Evolutionary conservation across 2,113 vertebrate species (phyloP).

Genomic region (Bubalus kerabau): DNA sequence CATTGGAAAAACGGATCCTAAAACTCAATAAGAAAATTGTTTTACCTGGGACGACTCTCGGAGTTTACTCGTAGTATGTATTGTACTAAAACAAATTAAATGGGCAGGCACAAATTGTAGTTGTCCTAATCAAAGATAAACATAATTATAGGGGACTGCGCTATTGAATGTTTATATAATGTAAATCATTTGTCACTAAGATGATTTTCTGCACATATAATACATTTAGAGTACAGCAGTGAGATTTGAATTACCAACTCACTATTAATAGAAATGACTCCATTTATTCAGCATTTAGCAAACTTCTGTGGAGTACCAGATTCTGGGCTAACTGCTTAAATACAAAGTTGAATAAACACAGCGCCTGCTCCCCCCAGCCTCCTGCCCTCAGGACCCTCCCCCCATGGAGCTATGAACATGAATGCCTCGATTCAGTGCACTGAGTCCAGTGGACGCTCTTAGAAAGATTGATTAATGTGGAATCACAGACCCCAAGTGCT

Average conservation of each 20-base stretch:
- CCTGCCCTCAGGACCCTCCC: neutral
- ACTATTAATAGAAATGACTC: conserved; percentile 9
- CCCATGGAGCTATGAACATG: neutral
- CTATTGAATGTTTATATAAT: conserved; percentile 35
- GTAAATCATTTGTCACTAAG: conserved; percentile 42
- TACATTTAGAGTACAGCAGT: neutral
- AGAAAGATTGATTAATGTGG: neutral
- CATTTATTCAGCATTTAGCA: neutral
- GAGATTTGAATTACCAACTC: conserved; percentile 12
- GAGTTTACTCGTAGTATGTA: neutral
- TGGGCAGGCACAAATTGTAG: neutral
- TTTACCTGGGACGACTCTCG: conserved; percentile 7
- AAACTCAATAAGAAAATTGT: conserved; percentile 14
- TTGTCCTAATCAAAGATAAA: conserved; percentile 46
- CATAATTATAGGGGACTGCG: conserved; percentile 29
- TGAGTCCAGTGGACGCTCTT: neutral
- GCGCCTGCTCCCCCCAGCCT: neutral
- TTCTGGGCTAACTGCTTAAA: neutral
- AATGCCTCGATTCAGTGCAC: neutral
- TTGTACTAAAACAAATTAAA: conserved; percentile 45
- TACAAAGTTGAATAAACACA: neutral
- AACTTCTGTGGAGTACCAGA: neutral
- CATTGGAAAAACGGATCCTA: conserved; percentile 31
- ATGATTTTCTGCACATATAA: conserved; percentile 25
- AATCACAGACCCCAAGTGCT: neutral